Evolutionary conservation across 2,888 invertebrate species (phyloP).

Genomic region (Trichogramma evanescens): DNA sequence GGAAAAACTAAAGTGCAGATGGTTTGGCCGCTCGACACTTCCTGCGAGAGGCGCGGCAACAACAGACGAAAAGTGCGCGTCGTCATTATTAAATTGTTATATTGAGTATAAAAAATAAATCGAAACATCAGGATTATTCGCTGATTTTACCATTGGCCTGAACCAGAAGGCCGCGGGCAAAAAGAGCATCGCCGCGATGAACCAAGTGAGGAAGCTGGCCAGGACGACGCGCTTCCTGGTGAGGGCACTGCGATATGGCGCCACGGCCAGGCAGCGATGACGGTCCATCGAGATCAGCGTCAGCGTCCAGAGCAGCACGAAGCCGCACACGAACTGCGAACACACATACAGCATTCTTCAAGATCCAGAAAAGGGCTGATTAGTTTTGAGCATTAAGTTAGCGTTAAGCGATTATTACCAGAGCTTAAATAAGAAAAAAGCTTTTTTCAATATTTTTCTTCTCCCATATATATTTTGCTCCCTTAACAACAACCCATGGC

Average conservation of each 20-base stretch:
- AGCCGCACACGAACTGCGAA: conserved; percentile 54
- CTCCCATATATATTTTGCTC: neutral
- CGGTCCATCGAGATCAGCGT: conserved; percentile 55
- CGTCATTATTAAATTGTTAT: neutral
- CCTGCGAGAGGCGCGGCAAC: conserved; percentile 20
- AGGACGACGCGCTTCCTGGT: conserved; percentile 45
- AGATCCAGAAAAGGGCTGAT: too few relatives aligned
- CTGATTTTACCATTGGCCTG: conserved; percentile 33
- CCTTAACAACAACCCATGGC: too few relatives aligned
- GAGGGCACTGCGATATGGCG: conserved; percentile 52
- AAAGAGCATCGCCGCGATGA: conserved; percentile 48
- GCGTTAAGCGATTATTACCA: too few relatives aligned
- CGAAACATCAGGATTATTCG: neutral
- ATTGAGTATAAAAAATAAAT: neutral
- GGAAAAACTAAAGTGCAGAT: conserved; percentile 55
- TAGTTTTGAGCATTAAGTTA: neutral
- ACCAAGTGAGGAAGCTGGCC: conserved; percentile 49
- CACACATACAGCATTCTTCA: neutral
- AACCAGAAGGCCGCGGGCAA: conserved; percentile 54
- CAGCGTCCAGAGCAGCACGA: conserved; percentile 54
- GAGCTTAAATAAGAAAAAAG: neutral
- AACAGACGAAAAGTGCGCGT: neutral
- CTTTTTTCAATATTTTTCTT: neutral
- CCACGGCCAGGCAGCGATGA: conserved; percentile 52
- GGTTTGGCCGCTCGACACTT: conserved; percentile 27